Evolutionary conservation across 1,140 invertebrate genomes (phyloP).

Genomic region (Steinernema khuongi): DNA sequence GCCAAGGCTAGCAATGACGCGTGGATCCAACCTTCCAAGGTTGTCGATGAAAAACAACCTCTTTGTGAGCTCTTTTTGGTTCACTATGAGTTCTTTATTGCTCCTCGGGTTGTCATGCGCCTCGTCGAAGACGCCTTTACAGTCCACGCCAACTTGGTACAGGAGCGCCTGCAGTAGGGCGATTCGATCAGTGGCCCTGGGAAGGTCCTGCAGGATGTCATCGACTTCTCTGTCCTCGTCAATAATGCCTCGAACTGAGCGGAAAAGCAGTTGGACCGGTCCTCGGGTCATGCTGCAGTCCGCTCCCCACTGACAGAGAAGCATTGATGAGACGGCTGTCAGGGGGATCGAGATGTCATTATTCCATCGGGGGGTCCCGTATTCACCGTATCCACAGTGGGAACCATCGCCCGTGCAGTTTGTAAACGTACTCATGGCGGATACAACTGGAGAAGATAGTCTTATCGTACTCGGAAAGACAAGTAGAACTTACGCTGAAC

Average conservation of each 20-base stretch:
- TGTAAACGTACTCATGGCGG: constrained; percentile 22
- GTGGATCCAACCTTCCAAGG: background rate
- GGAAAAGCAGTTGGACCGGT: background rate
- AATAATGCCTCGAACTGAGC: background rate
- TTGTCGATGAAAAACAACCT: background rate
- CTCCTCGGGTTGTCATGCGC: background rate
- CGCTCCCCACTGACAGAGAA: background rate
- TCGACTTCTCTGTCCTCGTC: background rate
- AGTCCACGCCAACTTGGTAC: background rate
- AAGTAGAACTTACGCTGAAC: no score
- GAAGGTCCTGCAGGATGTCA: background rate
- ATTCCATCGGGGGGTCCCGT: background rate
- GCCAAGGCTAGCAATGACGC: background rate
- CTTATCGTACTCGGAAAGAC: no score
- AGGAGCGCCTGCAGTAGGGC: background rate
- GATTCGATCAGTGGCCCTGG: background rate
- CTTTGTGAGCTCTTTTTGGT: background rate
- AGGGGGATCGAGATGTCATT: background rate
- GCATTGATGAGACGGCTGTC: background rate
- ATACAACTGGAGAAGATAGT: no score
- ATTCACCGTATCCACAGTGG: constrained; percentile 29
- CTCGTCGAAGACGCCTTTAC: no score
- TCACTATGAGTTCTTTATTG: background rate
- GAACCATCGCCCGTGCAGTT: constrained; percentile 24
- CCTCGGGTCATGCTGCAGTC: background rate